Evolutionary conservation across 2,797 vertebrate species (phyloP), one percentile per base, ranked within the genome.

Genomic region (Rhyacichthys aspro): DNA sequence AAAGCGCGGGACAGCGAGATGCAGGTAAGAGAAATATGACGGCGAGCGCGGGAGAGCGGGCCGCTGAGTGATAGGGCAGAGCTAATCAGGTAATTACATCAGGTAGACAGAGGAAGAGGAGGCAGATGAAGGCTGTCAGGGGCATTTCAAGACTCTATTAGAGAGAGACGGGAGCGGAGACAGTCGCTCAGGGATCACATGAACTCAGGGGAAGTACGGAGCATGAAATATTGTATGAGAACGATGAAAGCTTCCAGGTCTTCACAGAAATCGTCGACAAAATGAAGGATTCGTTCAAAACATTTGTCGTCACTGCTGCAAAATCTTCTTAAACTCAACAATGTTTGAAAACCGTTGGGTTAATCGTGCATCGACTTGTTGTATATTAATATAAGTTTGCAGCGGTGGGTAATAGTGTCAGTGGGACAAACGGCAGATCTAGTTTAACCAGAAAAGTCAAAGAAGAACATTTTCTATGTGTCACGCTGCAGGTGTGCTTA

Each of bases 1-100:
- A 95, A 96, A 95, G 91, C 9, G 33, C 12, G 75, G 60, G 63
- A 63, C 53, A 74, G 10, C 0, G 66, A 71, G 58, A 76, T 23
- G 60, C 1, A 70, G 73, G 82, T 80, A 73, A 79, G 57, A 44
- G 60, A 61, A 79, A 75, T 77, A 77, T 70, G 70, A 74, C 10
- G 63, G 72, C 23, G 68, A 59, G 11, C 59, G 76, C 43, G 62
- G 47, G 32, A 73, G 61, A 67, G 58, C 58, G 45, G 55, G 50
- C 8, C 59, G 69, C 19, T 71, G 82, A 83, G 62, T 61, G 79
- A 86, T 55, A 76, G 71, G 67, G 61, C 45, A 39, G 83, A 57
- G 69, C 76, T 84, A 82, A 88, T 90, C 74, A 33, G 59, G 49
- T 67, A 67, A 73, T 73, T 67, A 73, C 59, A 67, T 67, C 64